These are phyloP conservation scores for Motacilla tschutschensis DNA, from an alignment of 2,113 vertebrate species.

Conservation along the genomic window DNA sequence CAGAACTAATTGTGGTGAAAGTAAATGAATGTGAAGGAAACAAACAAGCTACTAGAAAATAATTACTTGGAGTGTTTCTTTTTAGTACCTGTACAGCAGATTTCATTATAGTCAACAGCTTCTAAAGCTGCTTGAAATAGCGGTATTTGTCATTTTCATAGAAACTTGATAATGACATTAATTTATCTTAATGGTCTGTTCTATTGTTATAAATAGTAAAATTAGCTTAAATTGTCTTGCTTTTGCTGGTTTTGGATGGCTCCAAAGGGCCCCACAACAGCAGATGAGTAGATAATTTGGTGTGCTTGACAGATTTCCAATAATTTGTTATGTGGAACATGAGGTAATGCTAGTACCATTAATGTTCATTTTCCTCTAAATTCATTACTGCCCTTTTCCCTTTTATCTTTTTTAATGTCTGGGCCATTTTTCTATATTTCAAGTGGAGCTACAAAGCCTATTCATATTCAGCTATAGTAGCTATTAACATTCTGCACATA, in stretches of 20 bases:
- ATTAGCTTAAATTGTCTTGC: constrained; percentile 99
- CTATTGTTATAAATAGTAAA: constrained; percentile 99
- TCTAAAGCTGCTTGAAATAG: constrained; percentile 97
- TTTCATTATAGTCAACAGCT: constrained; percentile 99
- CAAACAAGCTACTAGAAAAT: constrained; percentile 99
- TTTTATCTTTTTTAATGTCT: constrained; percentile 98
- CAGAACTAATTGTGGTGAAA: constrained; percentile 99
- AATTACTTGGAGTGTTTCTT: constrained; percentile 99
- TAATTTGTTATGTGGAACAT: constrained; percentile 99
- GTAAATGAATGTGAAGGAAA: constrained; percentile 99
- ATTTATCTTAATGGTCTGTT: constrained; percentile 99
- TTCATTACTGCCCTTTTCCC: constrained; percentile 99
- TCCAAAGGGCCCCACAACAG: constrained; percentile 89
- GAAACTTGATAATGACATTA: constrained; percentile 99
- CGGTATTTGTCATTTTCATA: constrained; percentile 99
- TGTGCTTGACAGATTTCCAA: constrained; percentile 99
- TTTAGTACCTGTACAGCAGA: constrained; percentile 97
- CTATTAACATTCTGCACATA: constrained; percentile 88
- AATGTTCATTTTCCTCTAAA: constrained; percentile 99
- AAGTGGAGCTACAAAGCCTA: constrained; percentile 90
- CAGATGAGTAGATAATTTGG: constrained; percentile 98
- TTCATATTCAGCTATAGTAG: constrained; percentile 80
- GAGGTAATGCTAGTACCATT: constrained; percentile 99
- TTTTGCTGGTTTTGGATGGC: constrained; percentile 97
- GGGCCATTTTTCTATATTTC: constrained; percentile 91